Conservation (phyloP, 2,797 vertebrate species). For the Lemur catta region DNA sequence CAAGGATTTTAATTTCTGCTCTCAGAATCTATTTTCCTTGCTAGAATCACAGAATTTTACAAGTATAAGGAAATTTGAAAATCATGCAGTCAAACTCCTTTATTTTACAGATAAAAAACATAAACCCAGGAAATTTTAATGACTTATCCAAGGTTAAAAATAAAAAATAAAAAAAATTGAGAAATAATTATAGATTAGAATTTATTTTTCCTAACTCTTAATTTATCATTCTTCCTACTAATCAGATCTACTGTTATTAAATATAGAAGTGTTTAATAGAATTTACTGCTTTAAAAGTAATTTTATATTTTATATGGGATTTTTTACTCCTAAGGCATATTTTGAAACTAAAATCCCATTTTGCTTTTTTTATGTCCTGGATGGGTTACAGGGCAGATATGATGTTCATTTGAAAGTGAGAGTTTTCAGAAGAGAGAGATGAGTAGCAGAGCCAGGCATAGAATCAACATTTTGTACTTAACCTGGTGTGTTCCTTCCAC, state of each 20-base stretch:
- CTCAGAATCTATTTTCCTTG: neutral
- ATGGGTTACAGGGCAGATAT: neutral
- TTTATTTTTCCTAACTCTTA: neutral
- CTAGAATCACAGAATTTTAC: constrained; percentile 12
- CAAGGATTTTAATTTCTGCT: neutral
- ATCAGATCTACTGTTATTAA: neutral
- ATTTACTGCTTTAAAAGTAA: constrained; percentile 3
- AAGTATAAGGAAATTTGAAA: neutral
- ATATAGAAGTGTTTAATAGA: neutral
- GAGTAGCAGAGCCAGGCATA: neutral
- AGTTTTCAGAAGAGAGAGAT: neutral
- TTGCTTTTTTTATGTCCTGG: neutral
- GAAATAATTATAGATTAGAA: neutral
- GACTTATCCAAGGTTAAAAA: neutral
- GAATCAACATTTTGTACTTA: neutral
- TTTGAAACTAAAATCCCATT: constrained; percentile 1
- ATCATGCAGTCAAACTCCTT: neutral
- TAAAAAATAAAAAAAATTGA: neutral
- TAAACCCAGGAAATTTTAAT: neutral
- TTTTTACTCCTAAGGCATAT: neutral
- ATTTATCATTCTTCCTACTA: neutral
- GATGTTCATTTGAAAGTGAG: neutral
- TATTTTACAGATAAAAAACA: neutral
- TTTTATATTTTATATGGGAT: neutral
- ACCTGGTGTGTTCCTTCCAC: neutral